These are phyloP conservation scores for Drosophila kikkawai DNA, from an alignment of 1,140 invertebrate genomes.

Conservation along the genomic window DNA sequence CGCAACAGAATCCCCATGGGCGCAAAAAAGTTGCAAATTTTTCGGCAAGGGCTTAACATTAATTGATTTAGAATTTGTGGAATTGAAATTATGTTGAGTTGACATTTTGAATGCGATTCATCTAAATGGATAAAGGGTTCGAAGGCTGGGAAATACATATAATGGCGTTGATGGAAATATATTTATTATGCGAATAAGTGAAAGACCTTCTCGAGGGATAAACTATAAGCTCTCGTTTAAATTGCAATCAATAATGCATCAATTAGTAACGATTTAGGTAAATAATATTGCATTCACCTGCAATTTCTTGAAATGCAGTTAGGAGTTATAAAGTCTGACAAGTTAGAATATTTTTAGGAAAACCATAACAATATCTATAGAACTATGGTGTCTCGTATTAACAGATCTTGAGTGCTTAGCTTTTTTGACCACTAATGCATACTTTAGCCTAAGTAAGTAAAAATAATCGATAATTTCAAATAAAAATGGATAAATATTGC, in stretches of 20 bases:
- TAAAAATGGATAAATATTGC: neutral
- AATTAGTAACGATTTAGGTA: neutral
- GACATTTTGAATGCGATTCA: conserved; percentile 45
- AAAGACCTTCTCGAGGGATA: neutral
- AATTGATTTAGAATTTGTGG: conserved; percentile 74
- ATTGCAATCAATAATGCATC: neutral
- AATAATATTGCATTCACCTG: neutral
- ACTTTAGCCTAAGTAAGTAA: too few relatives aligned
- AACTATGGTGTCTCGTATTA: too few relatives aligned
- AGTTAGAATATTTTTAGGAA: too few relatives aligned
- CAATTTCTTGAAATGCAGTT: neutral
- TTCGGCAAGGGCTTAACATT: conserved; percentile 57
- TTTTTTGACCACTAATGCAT: too few relatives aligned
- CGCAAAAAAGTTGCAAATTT: conserved; percentile 19
- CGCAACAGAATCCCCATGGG: neutral
- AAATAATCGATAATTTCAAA: neutral
- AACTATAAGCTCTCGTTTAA: neutral
- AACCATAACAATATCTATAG: too few relatives aligned
- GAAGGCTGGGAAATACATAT: neutral
- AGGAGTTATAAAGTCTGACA: neutral
- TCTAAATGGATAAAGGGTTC: conserved; percentile 1
- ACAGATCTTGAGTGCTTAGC: too few relatives aligned
- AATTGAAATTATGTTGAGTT: conserved; percentile 62
- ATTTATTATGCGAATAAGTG: neutral
- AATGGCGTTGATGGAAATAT: neutral